Evolutionary conservation across 2,888 invertebrate genomes (phyloP).

Genomic region (Nemapogon koenigi): DNA sequence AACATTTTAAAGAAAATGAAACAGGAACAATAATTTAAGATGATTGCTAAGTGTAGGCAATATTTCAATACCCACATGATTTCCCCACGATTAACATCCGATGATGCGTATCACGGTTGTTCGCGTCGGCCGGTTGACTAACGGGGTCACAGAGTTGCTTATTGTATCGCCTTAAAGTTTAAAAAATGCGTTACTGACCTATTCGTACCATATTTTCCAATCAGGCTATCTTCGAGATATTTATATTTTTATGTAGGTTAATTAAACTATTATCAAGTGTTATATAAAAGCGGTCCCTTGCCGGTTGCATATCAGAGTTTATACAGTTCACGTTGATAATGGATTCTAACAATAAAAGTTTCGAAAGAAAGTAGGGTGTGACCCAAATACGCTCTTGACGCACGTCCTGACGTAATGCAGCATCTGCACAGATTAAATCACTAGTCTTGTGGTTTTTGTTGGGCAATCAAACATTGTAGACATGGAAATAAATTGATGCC

Average conservation of each 20-base stretch:
- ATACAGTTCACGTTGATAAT: constrained; percentile 3
- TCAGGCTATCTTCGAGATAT: constrained; percentile 1
- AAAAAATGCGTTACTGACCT: constrained; percentile 8
- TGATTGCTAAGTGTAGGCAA: too few relatives aligned
- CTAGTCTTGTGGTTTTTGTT: neutral
- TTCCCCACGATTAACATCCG: constrained; percentile 34
- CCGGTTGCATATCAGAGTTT: too few relatives aligned
- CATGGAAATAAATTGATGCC: too few relatives aligned
- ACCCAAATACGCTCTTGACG: constrained; percentile 12
- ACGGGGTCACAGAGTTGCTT: constrained; percentile 27
- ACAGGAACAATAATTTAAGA: too few relatives aligned
- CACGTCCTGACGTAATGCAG: constrained; percentile 9
- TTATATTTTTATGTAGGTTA: constrained; percentile 2
- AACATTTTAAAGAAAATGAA: too few relatives aligned
- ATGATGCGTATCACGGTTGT: constrained; percentile 24
- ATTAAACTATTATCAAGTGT: neutral
- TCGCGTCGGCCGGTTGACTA: constrained; percentile 30
- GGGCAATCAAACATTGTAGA: constrained; percentile 3
- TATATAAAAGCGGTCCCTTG: neutral
- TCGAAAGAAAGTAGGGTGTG: constrained; percentile 12
- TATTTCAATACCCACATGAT: too few relatives aligned
- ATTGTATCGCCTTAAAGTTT: neutral
- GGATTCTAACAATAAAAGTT: constrained; percentile 10
- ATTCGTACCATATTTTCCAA: constrained; percentile 1
- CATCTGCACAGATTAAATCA: constrained; percentile 6